phyloP scores from a whole-genome alignment of 35 echinoderm and acorn worm species.

The Stichopus chloronotus region DNA sequence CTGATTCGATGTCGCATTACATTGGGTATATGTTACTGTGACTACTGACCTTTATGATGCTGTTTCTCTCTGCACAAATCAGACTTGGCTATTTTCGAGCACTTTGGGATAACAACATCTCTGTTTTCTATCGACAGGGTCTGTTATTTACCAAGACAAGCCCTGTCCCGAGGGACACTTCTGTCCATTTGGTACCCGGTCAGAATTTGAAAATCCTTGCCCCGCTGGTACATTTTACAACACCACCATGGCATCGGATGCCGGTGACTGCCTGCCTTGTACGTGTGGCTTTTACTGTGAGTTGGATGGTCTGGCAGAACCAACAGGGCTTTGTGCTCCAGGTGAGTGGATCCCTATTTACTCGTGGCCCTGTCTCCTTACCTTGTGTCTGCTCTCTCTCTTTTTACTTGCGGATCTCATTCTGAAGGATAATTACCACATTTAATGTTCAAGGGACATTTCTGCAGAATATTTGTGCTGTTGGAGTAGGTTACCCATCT shows the following conservation, averaged over 20 bases:
- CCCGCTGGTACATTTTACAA: slow-evolving; percentile 89
- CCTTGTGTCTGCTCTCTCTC: background rate
- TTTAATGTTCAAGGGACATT: too few species aligned
- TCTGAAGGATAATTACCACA: background rate
- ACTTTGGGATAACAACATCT: background rate
- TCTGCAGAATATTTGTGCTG: too few species aligned
- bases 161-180: slow-evolving; percentile 94
- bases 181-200: slow-evolving; percentile 79
- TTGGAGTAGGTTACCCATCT: too few species aligned
- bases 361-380: background rate
- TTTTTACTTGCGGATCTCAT: background rate
- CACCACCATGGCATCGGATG: slow-evolving; percentile 68
- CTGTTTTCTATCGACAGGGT: slow-evolving; percentile 48
- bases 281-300: slow-evolving; percentile 87
- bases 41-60: too few species aligned
- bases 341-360: slow-evolving; percentile 47
- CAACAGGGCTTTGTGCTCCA: slow-evolving; percentile 77
- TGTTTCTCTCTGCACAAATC: too few species aligned
- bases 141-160: slow-evolving; percentile 87
- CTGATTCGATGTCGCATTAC: too few species aligned
- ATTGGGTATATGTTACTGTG: too few species aligned
- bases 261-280: slow-evolving; percentile 79
- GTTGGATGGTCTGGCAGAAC: slow-evolving; percentile 74
- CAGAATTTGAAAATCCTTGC: slow-evolving; percentile 83
- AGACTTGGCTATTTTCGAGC: too few species aligned